Percentiles rank a stretch among this genome's conserved stretches.
These are phyloP conservation scores for Rafetus swinhoei DNA, from an alignment of 2,113 vertebrate genomes.

Conservation along the genomic window DNA sequence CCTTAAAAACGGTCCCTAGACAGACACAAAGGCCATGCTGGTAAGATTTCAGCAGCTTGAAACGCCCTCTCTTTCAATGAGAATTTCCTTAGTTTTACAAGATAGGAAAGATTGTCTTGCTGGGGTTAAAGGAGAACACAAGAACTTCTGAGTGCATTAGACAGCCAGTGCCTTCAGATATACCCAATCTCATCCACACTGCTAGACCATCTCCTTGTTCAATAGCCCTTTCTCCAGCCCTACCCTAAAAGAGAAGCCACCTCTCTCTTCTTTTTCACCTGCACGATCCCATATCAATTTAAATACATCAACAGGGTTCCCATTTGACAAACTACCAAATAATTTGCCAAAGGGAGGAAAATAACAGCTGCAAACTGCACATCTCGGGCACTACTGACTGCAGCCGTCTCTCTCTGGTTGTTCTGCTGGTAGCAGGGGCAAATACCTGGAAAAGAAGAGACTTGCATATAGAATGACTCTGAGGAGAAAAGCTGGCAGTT, in stretches of 20 bases:
- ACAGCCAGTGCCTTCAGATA: accelerated
- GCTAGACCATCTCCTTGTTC: neutral
- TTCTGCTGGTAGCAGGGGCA: neutral
- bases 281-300: neutral
- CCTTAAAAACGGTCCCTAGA: neutral
- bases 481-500: neutral
- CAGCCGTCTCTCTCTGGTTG: accelerated
- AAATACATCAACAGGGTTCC: neutral
- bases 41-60: neutral
- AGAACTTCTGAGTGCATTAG: accelerated
- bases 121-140: neutral
- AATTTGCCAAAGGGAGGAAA: neutral
- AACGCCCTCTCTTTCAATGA: conserved; percentile 31
- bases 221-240: accelerated
- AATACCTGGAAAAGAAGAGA: neutral
- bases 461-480: neutral
- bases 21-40: neutral
- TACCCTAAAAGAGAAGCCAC: neutral
- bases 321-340: neutral
- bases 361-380: neutral
- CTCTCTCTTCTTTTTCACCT: neutral
- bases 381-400: neutral
- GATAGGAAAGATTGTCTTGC: neutral
- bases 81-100: conserved; percentile 1
- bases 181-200: neutral